Conservation (phyloP, 2,888 invertebrate genomes). For the Alloplasta piceator region DNA sequence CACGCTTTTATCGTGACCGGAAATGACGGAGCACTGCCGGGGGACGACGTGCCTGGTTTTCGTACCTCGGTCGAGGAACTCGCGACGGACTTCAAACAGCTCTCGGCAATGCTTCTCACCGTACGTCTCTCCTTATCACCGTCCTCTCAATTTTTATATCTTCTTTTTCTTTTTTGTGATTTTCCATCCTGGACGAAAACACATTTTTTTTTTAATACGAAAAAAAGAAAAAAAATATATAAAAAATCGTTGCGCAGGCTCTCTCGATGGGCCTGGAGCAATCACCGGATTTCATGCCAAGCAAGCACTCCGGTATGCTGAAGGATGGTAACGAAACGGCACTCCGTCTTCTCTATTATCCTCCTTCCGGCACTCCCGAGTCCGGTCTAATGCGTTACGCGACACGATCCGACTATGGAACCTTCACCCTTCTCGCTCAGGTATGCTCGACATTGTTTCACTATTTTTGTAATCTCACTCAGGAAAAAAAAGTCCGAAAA, state of each 20-base stretch:
- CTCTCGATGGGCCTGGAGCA: slow-evolving; percentile 84
- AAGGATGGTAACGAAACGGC: slow-evolving; percentile 87
- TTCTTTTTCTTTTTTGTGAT: slow-evolving; percentile 27
- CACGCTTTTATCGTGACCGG: slow-evolving; percentile 89
- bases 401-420: slow-evolving; percentile 90
- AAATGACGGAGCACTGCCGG: slow-evolving; percentile 87
- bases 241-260: slow-evolving; percentile 75
- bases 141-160: slow-evolving; percentile 45
- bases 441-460: slow-evolving; percentile 64
- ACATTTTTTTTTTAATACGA: slow-evolving; percentile 34
- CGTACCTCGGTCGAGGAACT: slow-evolving; percentile 87
- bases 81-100: slow-evolving; percentile 88
- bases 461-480: not conserved
- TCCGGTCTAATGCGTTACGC: slow-evolving; percentile 87
- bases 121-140: slow-evolving; percentile 71
- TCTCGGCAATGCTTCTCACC: slow-evolving; percentile 87
- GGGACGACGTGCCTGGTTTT: slow-evolving; percentile 88
- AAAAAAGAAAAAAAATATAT: slow-evolving; percentile 23
- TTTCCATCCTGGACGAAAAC: slow-evolving; percentile 16
- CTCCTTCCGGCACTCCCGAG: slow-evolving; percentile 84
- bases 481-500: slow-evolving; percentile 19
- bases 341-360: slow-evolving; percentile 89
- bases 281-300: slow-evolving; percentile 86
- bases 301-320: slow-evolving; percentile 88
- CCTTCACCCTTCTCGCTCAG: slow-evolving; percentile 89